A percentile compares a stretch with the other conserved stretches of the same genome.
phyloP scores from a whole-genome alignment of 2,888 invertebrate genomes.

The Chydorus sphaericus region DNA sequence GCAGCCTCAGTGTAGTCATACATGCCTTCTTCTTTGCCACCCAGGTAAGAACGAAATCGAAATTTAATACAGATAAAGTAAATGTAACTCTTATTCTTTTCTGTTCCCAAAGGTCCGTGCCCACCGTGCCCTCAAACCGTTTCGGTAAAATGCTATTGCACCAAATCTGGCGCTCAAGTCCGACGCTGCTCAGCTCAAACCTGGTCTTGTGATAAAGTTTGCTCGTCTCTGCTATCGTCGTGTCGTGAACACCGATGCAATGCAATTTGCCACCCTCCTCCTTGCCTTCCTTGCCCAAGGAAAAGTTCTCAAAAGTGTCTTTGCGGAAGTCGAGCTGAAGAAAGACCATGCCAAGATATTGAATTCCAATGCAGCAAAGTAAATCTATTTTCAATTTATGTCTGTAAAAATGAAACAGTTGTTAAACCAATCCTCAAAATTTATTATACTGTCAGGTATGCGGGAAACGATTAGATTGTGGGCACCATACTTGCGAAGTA shows the following conservation, averaged over 20 bases:
- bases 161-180: conserved; percentile 42
- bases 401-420: conserved; percentile 18
- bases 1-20: conserved; percentile 64
- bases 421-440: background rate
- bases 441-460: conserved; percentile 37
- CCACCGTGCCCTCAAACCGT: conserved; percentile 85
- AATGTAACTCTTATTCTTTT: background rate
- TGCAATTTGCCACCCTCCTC: conserved; percentile 48
- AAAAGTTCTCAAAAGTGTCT: conserved; percentile 55
- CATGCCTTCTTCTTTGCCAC: conserved; percentile 77
- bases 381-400: conserved; percentile 15
- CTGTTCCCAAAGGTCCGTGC: conserved; percentile 83
- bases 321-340: conserved; percentile 48
- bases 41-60: no score
- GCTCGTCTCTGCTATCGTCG: conserved; percentile 43
- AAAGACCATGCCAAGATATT: conserved; percentile 55
- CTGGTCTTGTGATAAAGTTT: conserved; percentile 65
- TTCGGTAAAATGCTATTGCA: conserved; percentile 56
- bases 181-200: conserved; percentile 62
- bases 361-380: conserved; percentile 62
- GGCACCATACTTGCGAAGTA: conserved; percentile 57
- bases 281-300: conserved; percentile 62
- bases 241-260: conserved; percentile 39
- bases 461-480: conserved; percentile 51
- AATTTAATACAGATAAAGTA: background rate